Percentiles rank a stretch among this genome's conserved stretches.
phyloP scores from a whole-genome alignment of 2,888 invertebrate species.

The Tipula lateralis region DNA sequence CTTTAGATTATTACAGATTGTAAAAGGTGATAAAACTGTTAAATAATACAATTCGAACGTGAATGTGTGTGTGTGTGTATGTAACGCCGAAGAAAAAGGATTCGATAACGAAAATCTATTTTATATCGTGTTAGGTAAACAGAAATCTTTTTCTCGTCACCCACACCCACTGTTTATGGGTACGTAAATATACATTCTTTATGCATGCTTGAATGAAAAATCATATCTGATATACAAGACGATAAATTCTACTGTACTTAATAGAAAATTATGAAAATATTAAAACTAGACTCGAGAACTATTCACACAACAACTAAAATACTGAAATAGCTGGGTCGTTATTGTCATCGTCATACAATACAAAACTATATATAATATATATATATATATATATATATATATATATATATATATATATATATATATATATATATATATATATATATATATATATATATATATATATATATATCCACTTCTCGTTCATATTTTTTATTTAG shows the following conservation, averaged over 20 bases:
- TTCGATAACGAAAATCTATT: not conserved
- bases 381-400: not conserved
- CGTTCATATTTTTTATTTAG: not conserved
- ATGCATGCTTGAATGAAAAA: not conserved
- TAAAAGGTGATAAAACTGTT: not conserved
- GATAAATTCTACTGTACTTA: not conserved
- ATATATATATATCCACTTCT: not conserved
- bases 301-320: not conserved
- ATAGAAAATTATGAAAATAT: not conserved
- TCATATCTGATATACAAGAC: not conserved
- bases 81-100: not conserved
- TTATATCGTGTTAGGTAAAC: not conserved
- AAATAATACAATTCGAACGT: not conserved
- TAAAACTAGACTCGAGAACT: not conserved
- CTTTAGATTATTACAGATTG: not conserved
- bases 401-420: no score
- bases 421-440: not conserved
- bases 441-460: not conserved
- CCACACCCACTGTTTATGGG: not conserved
- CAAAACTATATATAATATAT: not conserved
- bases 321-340: not conserved
- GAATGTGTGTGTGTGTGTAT: no score
- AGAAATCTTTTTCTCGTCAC: not conserved
- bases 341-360: not conserved
- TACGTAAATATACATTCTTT: not conserved